phyloP scores from a whole-genome alignment of 2,113 vertebrate genomes.

The Tetrax tetrax region DNA sequence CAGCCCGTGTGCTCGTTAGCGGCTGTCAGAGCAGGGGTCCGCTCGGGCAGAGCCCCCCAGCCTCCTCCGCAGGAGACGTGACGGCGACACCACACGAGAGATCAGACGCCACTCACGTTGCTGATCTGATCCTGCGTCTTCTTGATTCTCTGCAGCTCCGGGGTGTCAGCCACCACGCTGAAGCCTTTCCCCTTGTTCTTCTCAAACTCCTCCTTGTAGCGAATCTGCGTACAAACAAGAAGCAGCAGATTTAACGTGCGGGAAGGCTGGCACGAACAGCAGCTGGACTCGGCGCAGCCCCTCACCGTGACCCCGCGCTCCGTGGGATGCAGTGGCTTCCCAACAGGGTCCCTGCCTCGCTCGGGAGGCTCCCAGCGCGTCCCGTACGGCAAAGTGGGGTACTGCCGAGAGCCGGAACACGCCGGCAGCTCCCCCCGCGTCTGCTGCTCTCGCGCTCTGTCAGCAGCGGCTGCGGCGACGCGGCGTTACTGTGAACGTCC shows the following conservation, averaged over 20 bases:
- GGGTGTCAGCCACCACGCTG: constrained; percentile 93
- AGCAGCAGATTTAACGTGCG: too few species aligned
- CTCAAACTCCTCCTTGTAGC: constrained; percentile 97
- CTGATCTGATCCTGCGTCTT: constrained; percentile 97
- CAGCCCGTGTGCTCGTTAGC: accelerated
- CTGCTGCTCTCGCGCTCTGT: background rate
- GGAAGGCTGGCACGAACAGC: too few species aligned
- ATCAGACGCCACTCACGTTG: constrained; percentile 80
- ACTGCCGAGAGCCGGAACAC: background rate
- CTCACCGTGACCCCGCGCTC: too few species aligned
- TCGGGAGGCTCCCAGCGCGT: accelerated
- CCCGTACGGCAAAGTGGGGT: accelerated
- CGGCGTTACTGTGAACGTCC: background rate
- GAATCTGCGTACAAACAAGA: constrained; percentile 75
- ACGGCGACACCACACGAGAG: accelerated
- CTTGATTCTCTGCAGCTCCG: constrained; percentile 93
- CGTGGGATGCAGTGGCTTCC: background rate
- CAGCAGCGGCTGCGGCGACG: background rate
- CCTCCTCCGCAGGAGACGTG: background rate
- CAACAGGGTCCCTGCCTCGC: background rate
- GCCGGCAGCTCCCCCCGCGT: accelerated
- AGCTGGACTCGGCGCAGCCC: too few species aligned
- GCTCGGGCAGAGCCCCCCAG: background rate
- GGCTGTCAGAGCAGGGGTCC: accelerated
- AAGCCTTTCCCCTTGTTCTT: constrained; percentile 96